phyloP scores from a whole-genome alignment of 2,888 invertebrate species.

The Bhutanitis thaidina region DNA sequence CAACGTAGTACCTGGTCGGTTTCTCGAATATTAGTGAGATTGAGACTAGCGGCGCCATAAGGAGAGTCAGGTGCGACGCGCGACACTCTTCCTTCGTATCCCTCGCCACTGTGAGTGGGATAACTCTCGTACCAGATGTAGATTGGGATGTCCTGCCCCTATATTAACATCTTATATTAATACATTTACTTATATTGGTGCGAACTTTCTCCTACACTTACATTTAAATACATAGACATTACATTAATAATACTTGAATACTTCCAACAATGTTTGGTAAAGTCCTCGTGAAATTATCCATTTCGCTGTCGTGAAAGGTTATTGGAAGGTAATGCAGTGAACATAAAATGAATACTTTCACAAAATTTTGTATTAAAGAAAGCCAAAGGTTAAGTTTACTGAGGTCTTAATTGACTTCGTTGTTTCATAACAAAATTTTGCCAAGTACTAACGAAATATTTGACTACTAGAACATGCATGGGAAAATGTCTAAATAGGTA shows the following conservation, averaged over 20 bases:
- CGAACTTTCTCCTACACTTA: slow-evolving; percentile 21
- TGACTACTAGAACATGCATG: slow-evolving; percentile 14
- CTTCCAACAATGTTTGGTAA: slow-evolving; percentile 19
- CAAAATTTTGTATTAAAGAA: slow-evolving; percentile 14
- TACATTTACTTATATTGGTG: slow-evolving; percentile 37
- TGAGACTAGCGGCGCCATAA: slow-evolving; percentile 95
- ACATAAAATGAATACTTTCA: slow-evolving; percentile 17
- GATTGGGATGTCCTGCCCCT: slow-evolving; percentile 97
- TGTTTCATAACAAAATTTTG: slow-evolving; percentile 12
- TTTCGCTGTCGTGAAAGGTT: slow-evolving; percentile 16
- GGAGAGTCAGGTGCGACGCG: slow-evolving; percentile 92
- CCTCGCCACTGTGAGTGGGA: slow-evolving; percentile 96
- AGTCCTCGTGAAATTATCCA: slow-evolving; percentile 18
- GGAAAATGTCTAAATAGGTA: slow-evolving; percentile 13
- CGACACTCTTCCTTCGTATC: slow-evolving; percentile 95
- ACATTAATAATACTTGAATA: slow-evolving; percentile 21
- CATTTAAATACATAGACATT: slow-evolving; percentile 25
- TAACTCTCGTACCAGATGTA: slow-evolving; percentile 99
- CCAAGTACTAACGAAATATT: background rate
- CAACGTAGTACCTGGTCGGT: slow-evolving; percentile 85
- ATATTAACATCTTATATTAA: slow-evolving; percentile 51
- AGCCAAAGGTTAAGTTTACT: background rate
- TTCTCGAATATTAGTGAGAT: slow-evolving; percentile 95
- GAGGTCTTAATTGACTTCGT: background rate
- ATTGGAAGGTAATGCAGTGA: slow-evolving; percentile 14